Evolutionary conservation across 2,888 invertebrate genomes (phyloP).

Genomic region (Melieria crassipennis): DNA sequence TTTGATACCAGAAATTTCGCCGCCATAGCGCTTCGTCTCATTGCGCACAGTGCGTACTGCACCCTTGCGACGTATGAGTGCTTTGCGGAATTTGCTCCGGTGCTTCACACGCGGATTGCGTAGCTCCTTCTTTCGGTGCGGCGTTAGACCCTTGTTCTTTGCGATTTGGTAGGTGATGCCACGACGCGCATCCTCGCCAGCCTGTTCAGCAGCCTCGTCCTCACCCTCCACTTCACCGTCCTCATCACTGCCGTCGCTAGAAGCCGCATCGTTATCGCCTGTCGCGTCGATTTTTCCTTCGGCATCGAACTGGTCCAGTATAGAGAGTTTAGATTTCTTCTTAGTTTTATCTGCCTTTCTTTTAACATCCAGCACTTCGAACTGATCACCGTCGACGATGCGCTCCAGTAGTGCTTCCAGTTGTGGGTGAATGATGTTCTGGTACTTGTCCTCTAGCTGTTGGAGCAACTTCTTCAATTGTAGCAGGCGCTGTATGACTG

Average conservation of each 20-base stretch:
- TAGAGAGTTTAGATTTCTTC: conserved; percentile 48
- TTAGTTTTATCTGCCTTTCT: conserved; percentile 34
- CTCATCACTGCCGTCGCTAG: conserved; percentile 60
- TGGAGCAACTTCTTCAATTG: conserved; percentile 81
- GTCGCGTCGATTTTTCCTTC: conserved; percentile 1
- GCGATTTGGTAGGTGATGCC: conserved; percentile 93
- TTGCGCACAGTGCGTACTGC: conserved; percentile 86
- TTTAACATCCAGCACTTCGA: conserved; percentile 49
- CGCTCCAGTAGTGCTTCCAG: conserved; percentile 72
- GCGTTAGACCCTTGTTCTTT: conserved; percentile 94
- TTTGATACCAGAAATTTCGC: conserved; percentile 95
- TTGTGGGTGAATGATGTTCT: conserved; percentile 75
- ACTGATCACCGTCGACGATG: conserved; percentile 64
- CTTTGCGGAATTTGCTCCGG: conserved; percentile 90
- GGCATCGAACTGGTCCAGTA: conserved; percentile 45
- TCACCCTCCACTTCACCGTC: conserved; percentile 65
- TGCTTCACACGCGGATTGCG: conserved; percentile 96
- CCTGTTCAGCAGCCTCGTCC: conserved; percentile 61
- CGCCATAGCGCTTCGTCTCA: conserved; percentile 85
- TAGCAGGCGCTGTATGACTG: conserved; percentile 85
- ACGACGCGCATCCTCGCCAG: conserved; percentile 71
- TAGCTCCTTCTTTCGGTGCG: conserved; percentile 89
- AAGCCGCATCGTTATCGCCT: not conserved
- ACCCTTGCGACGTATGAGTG: conserved; percentile 91
- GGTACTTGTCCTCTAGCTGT: conserved; percentile 77